Evolutionary conservation across 2,797 vertebrate species (phyloP).

Genomic region (Ptychadena robeensis): DNA sequence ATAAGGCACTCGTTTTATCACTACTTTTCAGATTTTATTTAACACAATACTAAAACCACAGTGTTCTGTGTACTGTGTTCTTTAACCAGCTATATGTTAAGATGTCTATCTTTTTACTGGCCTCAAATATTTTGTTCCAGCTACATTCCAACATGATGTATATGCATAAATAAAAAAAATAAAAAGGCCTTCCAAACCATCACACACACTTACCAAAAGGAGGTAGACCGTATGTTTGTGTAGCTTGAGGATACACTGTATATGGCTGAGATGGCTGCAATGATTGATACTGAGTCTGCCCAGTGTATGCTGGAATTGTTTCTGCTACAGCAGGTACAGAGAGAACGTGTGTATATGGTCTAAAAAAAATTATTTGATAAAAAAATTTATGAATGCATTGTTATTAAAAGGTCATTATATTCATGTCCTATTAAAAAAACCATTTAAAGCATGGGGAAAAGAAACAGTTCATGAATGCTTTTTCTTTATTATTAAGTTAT

Average conservation of each 20-base stretch:
- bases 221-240: constrained; percentile 94
- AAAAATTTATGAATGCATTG: neutral
- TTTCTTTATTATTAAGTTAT: too few relatives aligned
- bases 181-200: too few relatives aligned
- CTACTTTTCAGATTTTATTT: neutral
- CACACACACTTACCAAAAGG: constrained; percentile 87
- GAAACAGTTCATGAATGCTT: too few relatives aligned
- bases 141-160: too few relatives aligned
- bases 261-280: constrained; percentile 90
- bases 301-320: constrained; percentile 85
- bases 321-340: constrained; percentile 81
- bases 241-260: constrained; percentile 88
- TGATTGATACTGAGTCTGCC: constrained; percentile 85
- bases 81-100: neutral
- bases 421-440: too few relatives aligned
- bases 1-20: too few relatives aligned
- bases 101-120: too few relatives aligned
- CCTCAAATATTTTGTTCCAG: too few relatives aligned
- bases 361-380: constrained; percentile 63
- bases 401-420: too few relatives aligned
- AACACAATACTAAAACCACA: too few relatives aligned
- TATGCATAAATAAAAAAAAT: too few relatives aligned
- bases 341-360: constrained; percentile 81
- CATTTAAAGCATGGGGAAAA: too few relatives aligned
- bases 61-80: neutral